Percentiles rank a stretch among this genome's conserved stretches.
These are phyloP conservation scores for Stratiomys singularior DNA, from an alignment of 2,888 invertebrate species.

Conservation along the genomic window DNA sequence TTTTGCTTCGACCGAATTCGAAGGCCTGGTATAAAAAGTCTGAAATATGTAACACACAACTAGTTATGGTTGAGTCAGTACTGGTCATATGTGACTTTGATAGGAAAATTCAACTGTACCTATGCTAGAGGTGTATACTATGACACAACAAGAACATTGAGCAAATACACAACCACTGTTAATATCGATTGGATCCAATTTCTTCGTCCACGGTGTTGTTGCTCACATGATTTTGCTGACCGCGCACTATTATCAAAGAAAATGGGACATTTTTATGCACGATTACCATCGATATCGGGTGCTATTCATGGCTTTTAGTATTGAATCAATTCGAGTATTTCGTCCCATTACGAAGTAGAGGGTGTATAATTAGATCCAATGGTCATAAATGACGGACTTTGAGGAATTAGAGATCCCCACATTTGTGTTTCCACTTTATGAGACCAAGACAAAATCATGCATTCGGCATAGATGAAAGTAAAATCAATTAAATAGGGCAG, in stretches of 20 bases:
- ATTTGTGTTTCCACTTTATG: no score
- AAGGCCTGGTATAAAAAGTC: background rate
- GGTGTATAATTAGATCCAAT: background rate
- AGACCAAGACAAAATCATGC: no score
- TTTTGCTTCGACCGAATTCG: background rate
- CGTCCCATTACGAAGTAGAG: background rate
- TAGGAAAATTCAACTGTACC: background rate
- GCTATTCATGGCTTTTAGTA: background rate
- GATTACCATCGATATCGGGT: background rate
- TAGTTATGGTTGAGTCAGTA: background rate
- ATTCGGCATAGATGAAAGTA: no score
- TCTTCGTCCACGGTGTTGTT: background rate
- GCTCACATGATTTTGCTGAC: background rate
- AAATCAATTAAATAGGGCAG: no score
- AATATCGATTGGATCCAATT: background rate
- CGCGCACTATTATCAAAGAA: conserved; percentile 11
- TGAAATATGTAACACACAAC: conserved; percentile 12
- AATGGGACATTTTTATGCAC: conserved; percentile 21
- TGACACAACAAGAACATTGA: no score
- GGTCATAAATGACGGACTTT: background rate
- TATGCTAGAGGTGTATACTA: background rate
- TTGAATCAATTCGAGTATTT: conserved; percentile 6
- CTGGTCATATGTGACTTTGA: background rate
- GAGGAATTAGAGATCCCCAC: no score
- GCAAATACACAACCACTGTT: background rate